Evolutionary conservation across 1,140 invertebrate species (phyloP).

Genomic region (Pseudomyrmex gracilis): DNA sequence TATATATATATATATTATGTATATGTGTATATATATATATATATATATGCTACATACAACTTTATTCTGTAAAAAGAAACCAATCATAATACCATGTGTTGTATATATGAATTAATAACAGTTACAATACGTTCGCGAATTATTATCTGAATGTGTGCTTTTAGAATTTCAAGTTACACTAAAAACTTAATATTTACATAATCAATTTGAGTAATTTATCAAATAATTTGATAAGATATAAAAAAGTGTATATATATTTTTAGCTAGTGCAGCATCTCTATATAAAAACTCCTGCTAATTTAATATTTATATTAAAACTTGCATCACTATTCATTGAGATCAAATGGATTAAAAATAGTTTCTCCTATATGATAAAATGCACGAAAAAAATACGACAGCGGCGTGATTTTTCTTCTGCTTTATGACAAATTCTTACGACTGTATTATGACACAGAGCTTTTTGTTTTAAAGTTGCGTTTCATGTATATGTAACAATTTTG

Average conservation of each 20-base stretch:
- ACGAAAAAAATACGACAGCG: too few relatives aligned
- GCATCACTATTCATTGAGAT: constrained; percentile 34
- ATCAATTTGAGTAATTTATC: too few relatives aligned
- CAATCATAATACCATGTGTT: not conserved
- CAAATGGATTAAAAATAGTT: constrained; percentile 59
- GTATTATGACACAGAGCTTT: not conserved
- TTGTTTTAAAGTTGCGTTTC: too few relatives aligned
- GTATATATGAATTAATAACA: too few relatives aligned
- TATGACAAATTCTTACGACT: constrained; percentile 57
- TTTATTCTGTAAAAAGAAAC: not conserved
- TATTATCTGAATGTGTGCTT: not conserved
- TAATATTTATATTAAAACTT: constrained; percentile 1
- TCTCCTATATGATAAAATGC: constrained; percentile 23
- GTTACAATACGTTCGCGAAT: too few relatives aligned
- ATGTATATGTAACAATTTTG: too few relatives aligned
- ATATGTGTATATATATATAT: too few relatives aligned
- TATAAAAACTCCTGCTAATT: not conserved
- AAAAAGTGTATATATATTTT: too few relatives aligned
- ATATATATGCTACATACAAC: too few relatives aligned
- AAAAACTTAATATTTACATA: too few relatives aligned
- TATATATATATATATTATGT: too few relatives aligned
- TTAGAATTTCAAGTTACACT: not conserved
- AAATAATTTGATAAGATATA: not conserved
- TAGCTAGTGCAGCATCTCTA: too few relatives aligned
- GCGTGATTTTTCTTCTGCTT: constrained; percentile 30